A percentile compares a stretch with the other conserved stretches of the same genome.
Evolutionary conservation across 2,888 invertebrate genomes (phyloP).

Genomic region (Pemphredon lugubris): DNA sequence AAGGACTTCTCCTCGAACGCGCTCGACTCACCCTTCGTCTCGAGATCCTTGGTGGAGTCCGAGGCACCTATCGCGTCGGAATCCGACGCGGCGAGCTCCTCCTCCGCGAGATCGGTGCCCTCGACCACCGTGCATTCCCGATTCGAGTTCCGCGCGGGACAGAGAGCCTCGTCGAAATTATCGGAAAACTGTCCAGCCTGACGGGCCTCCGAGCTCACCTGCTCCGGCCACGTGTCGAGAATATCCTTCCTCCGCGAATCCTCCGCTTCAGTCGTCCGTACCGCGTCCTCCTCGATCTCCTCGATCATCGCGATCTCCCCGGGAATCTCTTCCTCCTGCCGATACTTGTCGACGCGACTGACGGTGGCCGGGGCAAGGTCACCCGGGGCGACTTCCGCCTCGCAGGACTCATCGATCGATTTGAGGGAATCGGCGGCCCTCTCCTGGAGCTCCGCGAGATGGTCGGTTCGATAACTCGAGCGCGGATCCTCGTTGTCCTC

Average conservation of each 20-base stretch:
- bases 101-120: constrained; percentile 8
- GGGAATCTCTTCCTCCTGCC: constrained; percentile 41
- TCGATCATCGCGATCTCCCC: constrained; percentile 5
- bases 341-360: constrained; percentile 40
- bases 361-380: background rate
- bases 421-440: constrained; percentile 7
- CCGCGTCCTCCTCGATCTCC: constrained; percentile 2
- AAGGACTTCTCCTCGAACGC: constrained; percentile 1
- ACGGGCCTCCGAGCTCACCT: constrained; percentile 16
- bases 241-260: constrained; percentile 25
- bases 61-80: no score
- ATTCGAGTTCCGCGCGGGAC: no score
- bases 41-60: background rate
- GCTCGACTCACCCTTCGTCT: background rate
- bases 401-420: background rate
- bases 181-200: constrained; percentile 66
- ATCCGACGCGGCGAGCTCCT: background rate
- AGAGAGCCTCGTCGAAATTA: constrained; percentile 58
- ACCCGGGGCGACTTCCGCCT: background rate
- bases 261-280: constrained; percentile 6
- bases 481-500: constrained; percentile 27
- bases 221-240: constrained; percentile 55
- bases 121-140: constrained; percentile 5
- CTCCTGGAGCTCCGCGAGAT: constrained; percentile 10
- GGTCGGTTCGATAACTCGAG: background rate